Base-by-base conservation (phyloP, 2,113 vertebrate genomes). In the Sclerurus mexicanus region DNA sequence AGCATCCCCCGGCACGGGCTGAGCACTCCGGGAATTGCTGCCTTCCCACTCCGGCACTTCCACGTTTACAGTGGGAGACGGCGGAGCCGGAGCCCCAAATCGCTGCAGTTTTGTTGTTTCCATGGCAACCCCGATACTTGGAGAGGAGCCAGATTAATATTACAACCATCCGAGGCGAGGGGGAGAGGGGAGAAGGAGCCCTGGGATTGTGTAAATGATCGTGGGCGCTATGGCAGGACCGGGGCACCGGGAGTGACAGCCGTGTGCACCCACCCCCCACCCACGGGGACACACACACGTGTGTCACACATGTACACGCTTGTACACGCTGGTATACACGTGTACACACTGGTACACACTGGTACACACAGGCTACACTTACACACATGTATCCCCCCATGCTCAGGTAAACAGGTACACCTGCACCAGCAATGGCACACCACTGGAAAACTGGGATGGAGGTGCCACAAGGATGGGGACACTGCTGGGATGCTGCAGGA, bases 121-220 rank as follows among this genome's bases (percentile, higher is more conserved):
- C 93, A 97, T 95, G 92, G 96, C 87, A 97, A 98, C 96, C 27
- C 7, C 60, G 14, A 77, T 35, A 90, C 89, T 88, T 79, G 98
- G 97, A 62, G 89, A 89, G 92, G 20, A 21, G 86, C 90, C 92
- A 55, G 83, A 35, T 58, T 31, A 33, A 90, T 80, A 78, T 88
- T 79, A 73, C 92, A 60, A 39, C 93, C 94, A n/a, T 7, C 44
- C 66, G 6, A 56, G 89, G 31, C 21, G 11, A 35, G 49, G 40
- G 56, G 56, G 46, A 47, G 31, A 37, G 24, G 56, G 77, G 40
- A 19, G 23, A 5, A 25, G 63, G 22, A 39, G 5, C 64, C 46
- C 39, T 1, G 25, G 40, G 68, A 14, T 4, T 12, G 49, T 11
- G 55, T 12, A 4, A 58, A 85, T 1, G 22, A n/a, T 25, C 3